phyloP scores from a whole-genome alignment of 2,797 vertebrate species.

The Schizopygopsis pylzovi region DNA sequence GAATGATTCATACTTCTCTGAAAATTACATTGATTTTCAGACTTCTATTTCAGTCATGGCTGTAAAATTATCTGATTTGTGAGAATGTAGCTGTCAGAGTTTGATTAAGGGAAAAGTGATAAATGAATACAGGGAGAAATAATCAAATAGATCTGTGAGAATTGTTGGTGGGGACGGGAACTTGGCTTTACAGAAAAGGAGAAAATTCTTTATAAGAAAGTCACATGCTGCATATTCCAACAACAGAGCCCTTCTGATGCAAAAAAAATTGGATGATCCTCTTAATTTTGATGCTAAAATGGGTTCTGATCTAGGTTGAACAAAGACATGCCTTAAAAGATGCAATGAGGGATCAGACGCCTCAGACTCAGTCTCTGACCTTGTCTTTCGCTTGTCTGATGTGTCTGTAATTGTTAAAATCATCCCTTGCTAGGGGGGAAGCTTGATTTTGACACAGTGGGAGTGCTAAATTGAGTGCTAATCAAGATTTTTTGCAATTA shows the following conservation, averaged over 20 bases:
- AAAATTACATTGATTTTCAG: constrained; percentile 46
- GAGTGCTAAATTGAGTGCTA: constrained; percentile 7
- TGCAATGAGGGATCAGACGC: background rate
- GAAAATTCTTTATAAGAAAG: background rate
- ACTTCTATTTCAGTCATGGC: constrained; percentile 45
- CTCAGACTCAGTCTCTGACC: constrained; percentile 24
- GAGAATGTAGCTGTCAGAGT: constrained; percentile 44
- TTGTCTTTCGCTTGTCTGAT: constrained; percentile 22
- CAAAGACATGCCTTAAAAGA: constrained; percentile 5
- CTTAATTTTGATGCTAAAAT: background rate
- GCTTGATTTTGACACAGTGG: constrained; percentile 35
- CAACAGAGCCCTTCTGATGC: background rate
- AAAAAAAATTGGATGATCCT: background rate
- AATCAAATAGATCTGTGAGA: constrained; percentile 21
- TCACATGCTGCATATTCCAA: background rate
- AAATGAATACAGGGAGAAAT: constrained; percentile 34
- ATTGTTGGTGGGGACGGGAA: background rate
- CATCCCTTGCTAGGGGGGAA: background rate
- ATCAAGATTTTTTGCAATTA: constrained; percentile 34
- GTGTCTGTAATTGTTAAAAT: constrained; percentile 27
- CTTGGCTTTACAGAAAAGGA: background rate
- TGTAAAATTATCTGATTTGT: constrained; percentile 48
- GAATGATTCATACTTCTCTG: constrained; percentile 30
- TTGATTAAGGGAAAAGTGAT: constrained; percentile 52
- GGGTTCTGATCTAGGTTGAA: background rate